Percentiles rank a stretch among this genome's conserved stretches.
phyloP scores from a whole-genome alignment of 2,888 invertebrate genomes.

The Drosophila trichaetosa region DNA sequence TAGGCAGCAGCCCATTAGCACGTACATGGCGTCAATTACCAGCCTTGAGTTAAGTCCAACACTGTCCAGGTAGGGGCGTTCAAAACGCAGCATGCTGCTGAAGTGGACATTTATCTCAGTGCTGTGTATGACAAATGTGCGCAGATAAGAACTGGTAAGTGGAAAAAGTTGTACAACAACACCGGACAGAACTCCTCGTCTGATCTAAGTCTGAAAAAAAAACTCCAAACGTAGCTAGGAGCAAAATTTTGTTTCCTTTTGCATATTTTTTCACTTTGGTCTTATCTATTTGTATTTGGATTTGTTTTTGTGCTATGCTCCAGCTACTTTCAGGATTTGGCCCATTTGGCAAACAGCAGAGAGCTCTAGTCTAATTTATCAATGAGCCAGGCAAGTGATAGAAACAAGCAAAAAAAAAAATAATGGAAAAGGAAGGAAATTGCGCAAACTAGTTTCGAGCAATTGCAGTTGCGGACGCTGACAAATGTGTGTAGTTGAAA shows the following conservation, averaged over 20 bases:
- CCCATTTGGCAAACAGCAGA: constrained; percentile 47
- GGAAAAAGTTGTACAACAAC: constrained; percentile 55
- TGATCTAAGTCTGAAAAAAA: not conserved
- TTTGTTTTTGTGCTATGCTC: constrained; percentile 9
- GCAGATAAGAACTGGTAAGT: constrained; percentile 64
- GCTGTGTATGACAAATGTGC: constrained; percentile 71
- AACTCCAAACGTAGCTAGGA: constrained; percentile 7
- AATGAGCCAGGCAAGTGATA: constrained; percentile 42
- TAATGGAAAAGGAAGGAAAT: not conserved
- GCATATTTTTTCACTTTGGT: constrained; percentile 23
- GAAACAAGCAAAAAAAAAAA: not conserved
- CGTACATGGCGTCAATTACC: not conserved
- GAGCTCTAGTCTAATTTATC: constrained; percentile 58
- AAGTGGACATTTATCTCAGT: constrained; percentile 72
- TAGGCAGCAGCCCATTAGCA: constrained; percentile 41
- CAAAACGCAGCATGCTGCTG: constrained; percentile 47
- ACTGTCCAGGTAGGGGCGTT: constrained; percentile 1
- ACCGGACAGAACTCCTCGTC: not conserved
- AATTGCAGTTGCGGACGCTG: constrained; percentile 36
- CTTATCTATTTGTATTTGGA: constrained; percentile 12
- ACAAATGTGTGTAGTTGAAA: constrained; percentile 44
- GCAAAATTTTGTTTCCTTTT: constrained; percentile 18
- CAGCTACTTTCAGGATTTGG: constrained; percentile 32
- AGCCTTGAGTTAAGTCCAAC: not conserved
- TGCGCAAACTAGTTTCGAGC: constrained; percentile 29